Evolutionary conservation across 2,888 invertebrate species (phyloP).

Genomic region (Hypercompe scribonia): DNA sequence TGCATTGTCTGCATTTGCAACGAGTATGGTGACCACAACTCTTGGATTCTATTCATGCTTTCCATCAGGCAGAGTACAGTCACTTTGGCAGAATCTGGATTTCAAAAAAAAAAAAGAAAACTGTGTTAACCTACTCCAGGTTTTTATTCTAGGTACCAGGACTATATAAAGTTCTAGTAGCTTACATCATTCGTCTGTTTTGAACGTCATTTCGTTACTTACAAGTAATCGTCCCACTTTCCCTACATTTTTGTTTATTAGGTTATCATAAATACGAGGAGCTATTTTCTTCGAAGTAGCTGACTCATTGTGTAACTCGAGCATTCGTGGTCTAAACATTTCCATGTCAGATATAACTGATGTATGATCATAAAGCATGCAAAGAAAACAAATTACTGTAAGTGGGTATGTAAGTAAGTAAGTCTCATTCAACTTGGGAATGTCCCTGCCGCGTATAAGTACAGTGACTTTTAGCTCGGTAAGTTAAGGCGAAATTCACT

Average conservation of each 20-base stretch:
- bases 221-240: background rate
- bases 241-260: conserved; percentile 18
- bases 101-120: too few species aligned
- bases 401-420: conserved; percentile 2
- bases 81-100: too few species aligned
- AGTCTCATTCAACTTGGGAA: background rate
- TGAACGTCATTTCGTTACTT: background rate
- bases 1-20: too few species aligned
- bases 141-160: conserved; percentile 15
- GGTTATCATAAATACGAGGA: conserved; percentile 19
- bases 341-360: conserved; percentile 11
- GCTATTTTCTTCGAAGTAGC: conserved; percentile 11
- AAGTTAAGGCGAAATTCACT: background rate
- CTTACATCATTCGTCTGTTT: background rate
- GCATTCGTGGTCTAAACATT: conserved; percentile 13
- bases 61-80: too few species aligned
- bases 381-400: conserved; percentile 11
- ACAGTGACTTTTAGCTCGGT: background rate
- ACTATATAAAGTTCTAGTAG: conserved; percentile 6
- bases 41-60: too few species aligned
- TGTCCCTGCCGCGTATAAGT: background rate
- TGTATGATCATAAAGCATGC: conserved; percentile 12
- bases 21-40: too few species aligned
- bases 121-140: too few species aligned
- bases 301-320: conserved; percentile 23